Percentiles rank a stretch among this genome's conserved stretches.
Evolutionary conservation across 1,140 invertebrate species (phyloP).

Genomic region (Pentalonia nigronervosa): DNA sequence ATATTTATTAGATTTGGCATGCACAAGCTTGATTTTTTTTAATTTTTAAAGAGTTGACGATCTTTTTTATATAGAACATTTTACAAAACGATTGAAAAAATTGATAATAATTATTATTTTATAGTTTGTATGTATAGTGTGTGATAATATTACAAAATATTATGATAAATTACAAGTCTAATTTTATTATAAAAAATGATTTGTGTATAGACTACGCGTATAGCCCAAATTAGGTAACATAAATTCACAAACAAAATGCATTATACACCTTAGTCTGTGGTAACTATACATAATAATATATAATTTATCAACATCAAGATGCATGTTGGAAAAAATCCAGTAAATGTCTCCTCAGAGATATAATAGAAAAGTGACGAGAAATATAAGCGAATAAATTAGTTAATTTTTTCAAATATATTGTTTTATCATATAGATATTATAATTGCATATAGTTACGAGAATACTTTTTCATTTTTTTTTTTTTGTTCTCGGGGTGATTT

Average conservation of each 20-base stretch:
- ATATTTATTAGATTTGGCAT: too few species aligned
- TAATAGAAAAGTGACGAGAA: neutral
- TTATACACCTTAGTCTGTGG: neutral
- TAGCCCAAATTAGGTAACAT: neutral
- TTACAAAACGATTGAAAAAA: neutral
- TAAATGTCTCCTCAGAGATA: neutral
- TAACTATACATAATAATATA: too few species aligned
- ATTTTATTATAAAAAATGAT: neutral
- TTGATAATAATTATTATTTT: too few species aligned
- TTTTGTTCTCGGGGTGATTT: neutral
- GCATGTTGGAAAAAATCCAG: neutral
- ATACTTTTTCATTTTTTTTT: neutral
- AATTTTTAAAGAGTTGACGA: neutral
- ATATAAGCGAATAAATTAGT: neutral
- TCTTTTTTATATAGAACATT: neutral
- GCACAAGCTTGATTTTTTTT: neutral
- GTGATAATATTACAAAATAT: neutral
- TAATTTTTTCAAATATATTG: neutral
- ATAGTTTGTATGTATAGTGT: too few species aligned
- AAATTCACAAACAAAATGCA: neutral
- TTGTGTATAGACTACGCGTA: neutral
- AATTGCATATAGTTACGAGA: too few species aligned
- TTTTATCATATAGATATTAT: too few species aligned
- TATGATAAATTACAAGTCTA: neutral
- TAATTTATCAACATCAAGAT: neutral